Conservation (phyloP, 2,888 invertebrate genomes). For the Penaeus monodon region DNA sequence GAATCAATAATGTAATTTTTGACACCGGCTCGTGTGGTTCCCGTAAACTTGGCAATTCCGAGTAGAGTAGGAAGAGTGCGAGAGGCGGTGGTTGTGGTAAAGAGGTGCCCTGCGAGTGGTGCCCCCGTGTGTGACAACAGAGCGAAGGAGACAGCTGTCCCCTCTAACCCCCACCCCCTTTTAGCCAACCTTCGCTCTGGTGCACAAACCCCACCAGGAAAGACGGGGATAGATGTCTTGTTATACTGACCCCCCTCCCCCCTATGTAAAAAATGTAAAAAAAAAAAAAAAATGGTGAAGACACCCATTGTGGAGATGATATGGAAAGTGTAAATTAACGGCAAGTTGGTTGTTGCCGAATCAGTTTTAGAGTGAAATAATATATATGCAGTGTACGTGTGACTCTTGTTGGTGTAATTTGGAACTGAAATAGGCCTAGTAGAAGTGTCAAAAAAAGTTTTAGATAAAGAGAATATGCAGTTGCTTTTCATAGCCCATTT, state of each 20-base stretch:
- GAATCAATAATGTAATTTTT: slow-evolving; percentile 35
- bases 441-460: slow-evolving; percentile 25
- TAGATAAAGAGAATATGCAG: slow-evolving; percentile 14
- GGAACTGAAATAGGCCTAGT: slow-evolving; percentile 14
- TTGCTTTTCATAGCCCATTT: slow-evolving; percentile 15
- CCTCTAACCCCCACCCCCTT: slow-evolving; percentile 19
- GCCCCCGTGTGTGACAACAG: slow-evolving; percentile 10
- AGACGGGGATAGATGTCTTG: neutral
- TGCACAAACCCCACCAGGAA: neutral
- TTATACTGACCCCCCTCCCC: neutral
- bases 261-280: neutral
- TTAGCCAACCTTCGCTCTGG: slow-evolving; percentile 9
- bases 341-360: neutral
- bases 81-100: slow-evolving; percentile 24
- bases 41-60: slow-evolving; percentile 39
- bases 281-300: neutral
- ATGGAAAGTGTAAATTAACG: slow-evolving; percentile 3
- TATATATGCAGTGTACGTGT: slow-evolving; percentile 5
- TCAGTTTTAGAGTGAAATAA: slow-evolving; percentile 12
- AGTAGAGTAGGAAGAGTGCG: slow-evolving; percentile 22
- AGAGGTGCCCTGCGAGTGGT: slow-evolving; percentile 7
- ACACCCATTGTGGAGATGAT: neutral
- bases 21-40: slow-evolving; percentile 23
- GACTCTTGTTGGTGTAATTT: slow-evolving; percentile 24
- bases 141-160: slow-evolving; percentile 3